phyloP scores from a whole-genome alignment of 2,888 invertebrate species.

The Drosophila colorata region DNA sequence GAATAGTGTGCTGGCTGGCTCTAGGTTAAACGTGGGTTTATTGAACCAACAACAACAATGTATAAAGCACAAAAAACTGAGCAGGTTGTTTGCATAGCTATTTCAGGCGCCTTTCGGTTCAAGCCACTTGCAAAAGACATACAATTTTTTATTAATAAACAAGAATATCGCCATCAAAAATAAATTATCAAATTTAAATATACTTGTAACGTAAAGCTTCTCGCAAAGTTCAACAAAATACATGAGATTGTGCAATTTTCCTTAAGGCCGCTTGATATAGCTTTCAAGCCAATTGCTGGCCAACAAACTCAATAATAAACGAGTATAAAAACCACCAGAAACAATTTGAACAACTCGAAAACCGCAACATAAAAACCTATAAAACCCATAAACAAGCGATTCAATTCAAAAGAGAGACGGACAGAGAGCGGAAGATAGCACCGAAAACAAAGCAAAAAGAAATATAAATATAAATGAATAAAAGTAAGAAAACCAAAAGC shows the following conservation, averaged over 20 bases:
- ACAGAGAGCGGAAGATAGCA: slow-evolving; percentile 4
- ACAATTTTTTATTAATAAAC: too few relatives aligned
- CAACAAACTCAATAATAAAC: slow-evolving; percentile 5
- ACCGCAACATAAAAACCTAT: slow-evolving; percentile 58
- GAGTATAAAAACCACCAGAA: slow-evolving; percentile 13
- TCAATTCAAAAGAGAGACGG: slow-evolving; percentile 16
- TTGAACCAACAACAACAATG: too few relatives aligned
- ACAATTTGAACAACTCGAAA: slow-evolving; percentile 30
- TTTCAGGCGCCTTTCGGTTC: too few relatives aligned
- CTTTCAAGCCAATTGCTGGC: slow-evolving; percentile 2
- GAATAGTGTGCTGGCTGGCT: too few relatives aligned
- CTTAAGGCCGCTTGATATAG: slow-evolving; percentile 3
- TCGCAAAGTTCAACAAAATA: neutral
- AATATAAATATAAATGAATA: slow-evolving; percentile 7
- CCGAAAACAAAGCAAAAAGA: slow-evolving; percentile 7
- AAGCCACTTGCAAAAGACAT: too few relatives aligned
- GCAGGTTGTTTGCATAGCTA: too few relatives aligned
- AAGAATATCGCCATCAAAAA: too few relatives aligned
- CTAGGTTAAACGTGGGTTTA: too few relatives aligned
- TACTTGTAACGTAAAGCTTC: neutral
- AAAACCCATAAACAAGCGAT: slow-evolving; percentile 31
- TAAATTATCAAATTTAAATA: too few relatives aligned
- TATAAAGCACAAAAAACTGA: too few relatives aligned
- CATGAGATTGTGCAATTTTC: neutral
- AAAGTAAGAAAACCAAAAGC: slow-evolving; percentile 33